phyloP scores from a whole-genome alignment of 1,140 invertebrate species.

The Bombus consobrinus region DNA sequence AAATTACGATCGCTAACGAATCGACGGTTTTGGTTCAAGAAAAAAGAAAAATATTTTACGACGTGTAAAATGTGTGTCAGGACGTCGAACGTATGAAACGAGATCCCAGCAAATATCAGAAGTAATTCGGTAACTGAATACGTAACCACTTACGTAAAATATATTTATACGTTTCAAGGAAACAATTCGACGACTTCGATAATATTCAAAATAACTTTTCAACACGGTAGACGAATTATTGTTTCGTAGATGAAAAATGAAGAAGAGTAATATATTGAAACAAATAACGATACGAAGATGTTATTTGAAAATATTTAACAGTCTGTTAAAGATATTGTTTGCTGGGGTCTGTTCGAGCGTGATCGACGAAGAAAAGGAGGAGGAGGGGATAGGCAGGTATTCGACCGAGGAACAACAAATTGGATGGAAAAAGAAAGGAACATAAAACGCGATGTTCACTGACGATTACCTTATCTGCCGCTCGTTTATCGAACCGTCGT shows the following conservation, averaged over 20 bases:
- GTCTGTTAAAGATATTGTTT: neutral
- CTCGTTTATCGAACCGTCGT: neutral
- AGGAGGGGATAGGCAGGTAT: neutral
- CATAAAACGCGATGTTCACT: neutral
- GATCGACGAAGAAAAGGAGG: neutral
- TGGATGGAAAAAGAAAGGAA: neutral
- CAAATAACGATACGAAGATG: neutral
- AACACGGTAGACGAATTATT: too few relatives aligned
- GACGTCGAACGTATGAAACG: neutral
- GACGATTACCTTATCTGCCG: neutral
- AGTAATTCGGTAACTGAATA: neutral
- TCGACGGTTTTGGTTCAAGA: neutral
- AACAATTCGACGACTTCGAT: neutral
- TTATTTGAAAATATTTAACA: neutral
- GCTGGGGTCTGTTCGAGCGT: neutral
- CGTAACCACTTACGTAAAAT: neutral
- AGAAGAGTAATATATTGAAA: neutral
- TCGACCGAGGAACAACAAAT: neutral
- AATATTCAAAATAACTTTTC: neutral
- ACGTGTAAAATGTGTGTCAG: neutral
- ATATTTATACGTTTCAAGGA: neutral
- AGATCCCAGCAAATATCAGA: neutral
- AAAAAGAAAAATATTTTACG: neutral
- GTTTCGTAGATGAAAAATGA: too few relatives aligned
- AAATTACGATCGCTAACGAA: conserved; percentile 1